Base-by-base conservation (phyloP, 1,140 invertebrate genomes). In the Melipona quadrifasciata region DNA sequence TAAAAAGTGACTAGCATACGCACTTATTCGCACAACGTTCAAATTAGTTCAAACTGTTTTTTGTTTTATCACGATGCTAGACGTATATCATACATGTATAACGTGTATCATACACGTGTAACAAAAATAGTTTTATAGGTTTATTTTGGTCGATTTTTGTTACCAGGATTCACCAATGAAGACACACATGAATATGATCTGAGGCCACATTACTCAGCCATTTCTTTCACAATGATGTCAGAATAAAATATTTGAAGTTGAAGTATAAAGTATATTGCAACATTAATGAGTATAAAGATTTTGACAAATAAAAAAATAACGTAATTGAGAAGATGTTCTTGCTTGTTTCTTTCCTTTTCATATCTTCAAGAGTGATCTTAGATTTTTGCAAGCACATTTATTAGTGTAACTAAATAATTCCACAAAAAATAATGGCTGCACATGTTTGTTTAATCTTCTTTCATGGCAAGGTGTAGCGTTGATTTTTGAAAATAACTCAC, bases 1-100 rank as follows among this genome's bases (percentile, higher is more conserved):
- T 81, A 70, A 75, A 89, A 86, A 89, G 81, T 89, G 88, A 87
- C 88, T 89, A 89, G 87, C 58, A 89, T 86, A 76, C 84, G 88
- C 78, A 78, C 72, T 76, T 89, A 55, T 80, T 81, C 82, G 82
- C 80, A 84, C 73, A 67, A 81, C 68, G 71, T 84, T 84, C 70
- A 70, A 86, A 86, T 89, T 58, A 57, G 72, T 84, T 86, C 76
- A 51, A 39, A 67, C 70, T 34, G 39, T 47, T 31, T 51, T 64
- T 39, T 64, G 27, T 81, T 76, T 82, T 82, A 82, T 88, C 80
- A 80, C 72, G 79, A 89, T 88, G 87, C 72, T 64, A 89, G 87
- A 87, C 67, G 82, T 85, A 79, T 88, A 89, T 88, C 76, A 78
- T 87, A 74, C 78, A 80, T 79, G 72, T 82, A 86, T 89, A 88